Percentiles rank a stretch among this genome's conserved stretches.
Conservation (phyloP, 2,797 vertebrate genomes). For the Peromyscus eremicus region DNA sequence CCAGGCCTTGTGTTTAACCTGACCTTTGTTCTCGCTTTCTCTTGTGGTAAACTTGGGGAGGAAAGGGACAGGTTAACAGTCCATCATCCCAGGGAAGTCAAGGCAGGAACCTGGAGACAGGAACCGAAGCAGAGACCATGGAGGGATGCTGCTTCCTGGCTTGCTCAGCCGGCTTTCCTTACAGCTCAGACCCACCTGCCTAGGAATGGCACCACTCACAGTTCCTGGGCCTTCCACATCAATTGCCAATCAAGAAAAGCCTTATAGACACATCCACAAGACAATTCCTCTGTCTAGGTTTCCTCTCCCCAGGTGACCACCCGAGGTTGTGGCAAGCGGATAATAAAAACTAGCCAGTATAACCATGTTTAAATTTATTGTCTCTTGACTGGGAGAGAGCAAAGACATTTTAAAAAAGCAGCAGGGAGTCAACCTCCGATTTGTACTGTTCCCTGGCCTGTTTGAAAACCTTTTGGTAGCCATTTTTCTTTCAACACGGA, state of each 20-base stretch:
- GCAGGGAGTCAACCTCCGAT: neutral
- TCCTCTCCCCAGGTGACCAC: too few relatives aligned
- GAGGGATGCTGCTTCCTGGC: neutral
- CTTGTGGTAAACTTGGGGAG: neutral
- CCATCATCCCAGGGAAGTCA: too few relatives aligned
- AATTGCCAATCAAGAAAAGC: too few relatives aligned
- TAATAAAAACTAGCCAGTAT: neutral
- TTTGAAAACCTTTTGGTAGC: constrained; percentile 37
- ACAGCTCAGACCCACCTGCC: too few relatives aligned
- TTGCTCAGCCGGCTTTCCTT: neutral
- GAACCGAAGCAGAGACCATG: neutral
- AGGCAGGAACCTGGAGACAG: neutral
- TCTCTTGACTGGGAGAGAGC: neutral
- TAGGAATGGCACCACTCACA: neutral
- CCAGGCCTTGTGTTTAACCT: neutral
- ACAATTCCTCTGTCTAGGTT: neutral
- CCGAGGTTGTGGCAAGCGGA: neutral
- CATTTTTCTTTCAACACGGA: constrained; percentile 58
- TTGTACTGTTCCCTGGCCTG: neutral
- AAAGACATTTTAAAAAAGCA: neutral
- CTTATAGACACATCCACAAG: neutral
- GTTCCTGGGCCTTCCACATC: neutral
- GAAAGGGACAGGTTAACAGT: neutral
- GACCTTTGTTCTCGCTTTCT: neutral
- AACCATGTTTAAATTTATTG: constrained; percentile 12